phyloP scores from a whole-genome alignment of 2,113 vertebrate genomes.

The Aspidoscelis tigris region DNA sequence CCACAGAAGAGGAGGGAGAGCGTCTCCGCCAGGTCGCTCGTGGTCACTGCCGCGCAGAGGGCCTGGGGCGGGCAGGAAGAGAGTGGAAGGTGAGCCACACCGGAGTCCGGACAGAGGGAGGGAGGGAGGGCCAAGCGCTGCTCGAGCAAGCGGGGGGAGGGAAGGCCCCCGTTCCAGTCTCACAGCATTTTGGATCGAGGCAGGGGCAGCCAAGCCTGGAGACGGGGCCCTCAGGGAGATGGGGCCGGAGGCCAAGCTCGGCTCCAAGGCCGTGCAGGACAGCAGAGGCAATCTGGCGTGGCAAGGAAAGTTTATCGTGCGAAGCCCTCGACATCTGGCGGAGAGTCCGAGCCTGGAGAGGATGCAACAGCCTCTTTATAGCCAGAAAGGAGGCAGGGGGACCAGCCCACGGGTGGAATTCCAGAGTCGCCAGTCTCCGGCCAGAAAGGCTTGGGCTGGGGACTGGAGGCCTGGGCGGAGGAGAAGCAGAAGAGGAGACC shows the following conservation, averaged over 20 bases:
- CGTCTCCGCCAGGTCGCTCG: slow-evolving; percentile 91
- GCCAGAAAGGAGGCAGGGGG: slow-evolving; percentile 40
- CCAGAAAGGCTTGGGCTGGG: neutral
- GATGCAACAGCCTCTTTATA: slow-evolving; percentile 27
- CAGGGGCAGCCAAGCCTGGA: fast-evolving
- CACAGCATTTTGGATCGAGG: no score
- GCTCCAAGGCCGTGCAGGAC: neutral
- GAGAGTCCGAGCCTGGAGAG: slow-evolving; percentile 47
- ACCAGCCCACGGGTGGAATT: slow-evolving; percentile 38
- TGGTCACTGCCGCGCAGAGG: slow-evolving; percentile 88
- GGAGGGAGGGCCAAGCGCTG: slow-evolving; percentile 19
- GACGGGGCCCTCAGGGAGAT: neutral
- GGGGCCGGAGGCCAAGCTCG: fast-evolving
- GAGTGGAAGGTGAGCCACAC: neutral
- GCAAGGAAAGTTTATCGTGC: slow-evolving; percentile 27
- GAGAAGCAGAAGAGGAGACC: slow-evolving; percentile 2
- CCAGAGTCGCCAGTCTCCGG: neutral
- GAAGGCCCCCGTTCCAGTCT: no score
- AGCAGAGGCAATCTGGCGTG: neutral
- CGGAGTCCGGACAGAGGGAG: no score
- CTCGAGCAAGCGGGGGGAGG: neutral
- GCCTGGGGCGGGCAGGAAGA: slow-evolving; percentile 72
- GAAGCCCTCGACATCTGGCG: slow-evolving; percentile 22
- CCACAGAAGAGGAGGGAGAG: slow-evolving; percentile 92
- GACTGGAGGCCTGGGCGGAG: neutral